Percentiles rank a stretch among this genome's conserved stretches.
Evolutionary conservation across 1,140 invertebrate species (phyloP).

Genomic region (Probaryconus sp.): DNA sequence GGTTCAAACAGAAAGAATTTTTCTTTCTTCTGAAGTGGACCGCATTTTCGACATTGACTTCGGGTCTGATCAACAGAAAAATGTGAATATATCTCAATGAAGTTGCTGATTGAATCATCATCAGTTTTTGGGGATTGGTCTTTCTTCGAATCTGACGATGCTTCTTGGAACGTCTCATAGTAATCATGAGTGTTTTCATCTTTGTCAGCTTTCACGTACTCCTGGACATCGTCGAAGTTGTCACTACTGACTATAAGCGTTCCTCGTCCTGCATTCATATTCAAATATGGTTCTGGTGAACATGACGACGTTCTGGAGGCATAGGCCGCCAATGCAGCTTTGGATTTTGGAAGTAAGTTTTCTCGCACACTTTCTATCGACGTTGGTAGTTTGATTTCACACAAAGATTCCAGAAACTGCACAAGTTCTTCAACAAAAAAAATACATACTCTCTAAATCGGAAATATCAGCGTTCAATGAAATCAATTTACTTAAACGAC

Average conservation of each 20-base stretch:
- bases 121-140: conserved; percentile 40
- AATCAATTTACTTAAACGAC: neutral
- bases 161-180: conserved; percentile 70
- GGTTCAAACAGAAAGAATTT: conserved; percentile 65
- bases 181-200: conserved; percentile 49
- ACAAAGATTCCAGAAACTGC: conserved; percentile 69
- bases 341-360: conserved; percentile 65
- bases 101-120: conserved; percentile 2
- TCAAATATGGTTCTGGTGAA: conserved; percentile 71
- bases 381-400: conserved; percentile 63
- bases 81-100: conserved; percentile 58
- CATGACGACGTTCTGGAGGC: conserved; percentile 14
- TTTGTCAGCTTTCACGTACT: conserved; percentile 44
- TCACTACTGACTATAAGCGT: conserved; percentile 21
- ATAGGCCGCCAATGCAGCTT: conserved; percentile 49
- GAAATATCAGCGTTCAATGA: neutral
- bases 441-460: neutral
- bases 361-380: conserved; percentile 56
- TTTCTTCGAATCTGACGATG: conserved; percentile 14
- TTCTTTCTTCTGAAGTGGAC: conserved; percentile 61
- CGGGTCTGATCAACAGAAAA: conserved; percentile 63
- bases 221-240: conserved; percentile 26
- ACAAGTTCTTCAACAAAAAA: conserved; percentile 63
- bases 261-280: conserved; percentile 70
- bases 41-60: conserved; percentile 64